Base-by-base conservation (phyloP, 2,888 invertebrate genomes). In the Creontiades dilutus region DNA sequence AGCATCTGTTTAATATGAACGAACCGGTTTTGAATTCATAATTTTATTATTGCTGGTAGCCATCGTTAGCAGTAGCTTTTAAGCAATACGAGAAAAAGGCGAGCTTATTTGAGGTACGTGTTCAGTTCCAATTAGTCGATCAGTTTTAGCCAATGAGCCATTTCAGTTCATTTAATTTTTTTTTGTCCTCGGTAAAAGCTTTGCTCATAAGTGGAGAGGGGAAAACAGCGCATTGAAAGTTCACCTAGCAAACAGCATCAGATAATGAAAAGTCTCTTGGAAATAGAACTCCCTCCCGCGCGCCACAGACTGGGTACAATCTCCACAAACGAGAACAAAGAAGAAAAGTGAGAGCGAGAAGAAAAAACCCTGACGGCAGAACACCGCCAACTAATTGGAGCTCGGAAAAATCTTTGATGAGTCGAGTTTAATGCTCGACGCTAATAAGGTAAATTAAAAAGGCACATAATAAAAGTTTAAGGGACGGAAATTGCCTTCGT, bases 391-490 rank as follows among this genome's bases (percentile, higher is more conserved):
- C 61, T 61, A 61, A 61, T 61, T 61, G 61, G 61, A 9, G 61
- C 61, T 61, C 19, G 19, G n/a, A 61, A 61, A 61, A 61, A 61
- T 61, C 61, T 61, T 61, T 61, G 61, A 61, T 61, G 61, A 19
- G 61, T 61, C 9, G 61, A 61, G 61, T 61, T 61, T 16, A 52
- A 37, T 37, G 37, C 37, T 37, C 52, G 52, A 52, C 52, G 52
- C 14, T 52, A 52, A 52, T 52, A 52, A 52, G 52, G 52, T 52
- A 16, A 52, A 52, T 52, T 61, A 19, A 61, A 19, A 61, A 16
- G 19, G 19, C 61, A 61, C 61, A 61, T 61, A 19, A 61, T 61
- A 61, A 61, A 19, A 61, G 61, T 61, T 19, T 2, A 61, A 61
- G 61, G 61, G 19, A 16, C n/a, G 61, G 61, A 61, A 61, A 61